Evolutionary conservation across 92 coral and sea anemone genomes (phyloP), one percentile per base, ranked within the genome.

Genomic region (Epizoanthus stellaris): DNA sequence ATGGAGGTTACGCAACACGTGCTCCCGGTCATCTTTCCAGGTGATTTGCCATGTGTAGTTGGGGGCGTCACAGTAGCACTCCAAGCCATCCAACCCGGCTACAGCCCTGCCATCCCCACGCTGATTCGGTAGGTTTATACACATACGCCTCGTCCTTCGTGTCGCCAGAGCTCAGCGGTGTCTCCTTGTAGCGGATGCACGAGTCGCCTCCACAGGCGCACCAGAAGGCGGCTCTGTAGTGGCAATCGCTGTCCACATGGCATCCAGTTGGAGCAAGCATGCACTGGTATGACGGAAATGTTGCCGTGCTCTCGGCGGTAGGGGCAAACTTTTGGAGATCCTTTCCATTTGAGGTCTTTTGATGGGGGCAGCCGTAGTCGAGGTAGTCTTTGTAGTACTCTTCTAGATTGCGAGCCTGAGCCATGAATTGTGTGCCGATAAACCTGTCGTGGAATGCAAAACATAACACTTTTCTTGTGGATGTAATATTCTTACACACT

Each of bases 341-440:
- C 43, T 30, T 21, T 6, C 54, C 70, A 49, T 69, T 67, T 0
- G 47, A 12, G 54, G 54, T 47, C 82, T 54, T 57, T 63, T 63
- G 16, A 19, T 43, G 9, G 14, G 69, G 5, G 73, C 90, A 87
- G 5, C 82, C 90, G 76, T 66, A 87, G 81, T 70, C 67, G 3
- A 87, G 82, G 38, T 40, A 82, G 1, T 87, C 90, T 63, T 81
- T 87, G 90, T 79, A 87, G 59, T 38, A 87, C 87, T 80, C 73
- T 59, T 87, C 90, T 3, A 87, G 81, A 43, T 67, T 87, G 5
- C 54, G 56, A 3, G 79, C 90, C 42, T 67, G 76, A 20, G 75
- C 85, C 40, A 72, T n/a, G 30, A 23, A 19, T 16, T 30, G 53
- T 25, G 75, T 65, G 77, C 77, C 85, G 56, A 82, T 82, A 70